Base-by-base conservation (phyloP, 2,113 vertebrate genomes). In the Psephotus haematonotus region DNA sequence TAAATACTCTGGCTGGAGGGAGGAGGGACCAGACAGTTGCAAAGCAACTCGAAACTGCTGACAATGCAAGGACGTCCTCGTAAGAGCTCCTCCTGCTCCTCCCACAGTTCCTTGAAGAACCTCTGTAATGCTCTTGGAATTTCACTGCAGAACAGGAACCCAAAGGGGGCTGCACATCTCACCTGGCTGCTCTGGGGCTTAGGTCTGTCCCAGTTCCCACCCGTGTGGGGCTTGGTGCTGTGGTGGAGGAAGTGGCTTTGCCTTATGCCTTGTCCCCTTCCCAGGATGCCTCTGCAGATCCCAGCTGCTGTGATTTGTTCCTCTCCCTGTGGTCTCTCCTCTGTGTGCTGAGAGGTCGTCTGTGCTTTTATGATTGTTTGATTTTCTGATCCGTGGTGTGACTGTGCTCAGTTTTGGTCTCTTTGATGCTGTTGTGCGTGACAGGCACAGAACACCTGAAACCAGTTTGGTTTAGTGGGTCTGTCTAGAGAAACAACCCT, bases 11-110 rank as follows among this genome's bases (percentile, higher is more conserved):
- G 28, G 24, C 10, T 47, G 35, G 17, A 71, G 15, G 35, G 44
- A 47, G 60, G 77, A 63, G 39, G 8, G 27, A 50, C 39, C 52
- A 77, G 64, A 39, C 11, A 13, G 28, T 22, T 92, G 49, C 64
- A 82, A 53, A 92, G 60, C 44, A 78, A 59, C 59, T 31, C 23
- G 37, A 35, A 39, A 57, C 77, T 86, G 94, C 97, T 96, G 96
- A 85, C 96, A 85, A 17, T 23, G n/a, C 64, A 44, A 92, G 67
- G 44, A 86, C 35, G 49, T 64, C 17, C 64, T 96, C 95, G 60
- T 44, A 88, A 93, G 90, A 95, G 84, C 43, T 71, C 16, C 68
- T 77, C 13, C 70, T 80, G 55, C 71, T 63, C 46, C 49, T 86
- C 83, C 41, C 37, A 25, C 31, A 10, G 49, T 47, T 63, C 82